Conservation (phyloP, 2,888 invertebrate species). For the Xestia xanthographa region DNA sequence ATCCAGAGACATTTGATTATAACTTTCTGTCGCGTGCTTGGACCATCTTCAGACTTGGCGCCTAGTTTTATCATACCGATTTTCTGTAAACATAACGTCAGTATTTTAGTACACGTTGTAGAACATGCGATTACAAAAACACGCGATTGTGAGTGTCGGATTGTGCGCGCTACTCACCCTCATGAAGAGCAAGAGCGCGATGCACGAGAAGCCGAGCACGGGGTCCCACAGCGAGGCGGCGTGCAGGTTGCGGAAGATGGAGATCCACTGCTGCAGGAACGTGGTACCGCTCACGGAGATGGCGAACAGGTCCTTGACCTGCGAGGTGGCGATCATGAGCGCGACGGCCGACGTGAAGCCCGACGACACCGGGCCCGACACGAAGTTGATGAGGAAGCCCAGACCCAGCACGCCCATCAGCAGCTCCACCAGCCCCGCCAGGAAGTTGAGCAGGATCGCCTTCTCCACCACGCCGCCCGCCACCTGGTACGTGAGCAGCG, state of each 20-base stretch:
- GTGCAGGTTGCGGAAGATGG: constrained; percentile 92
- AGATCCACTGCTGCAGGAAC: constrained; percentile 94
- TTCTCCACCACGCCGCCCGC: constrained; percentile 92
- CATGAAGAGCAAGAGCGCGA: constrained; percentile 93
- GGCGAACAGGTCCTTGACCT: constrained; percentile 95
- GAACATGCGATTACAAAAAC: not conserved
- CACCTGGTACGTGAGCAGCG: constrained; percentile 95
- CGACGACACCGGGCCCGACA: constrained; percentile 96
- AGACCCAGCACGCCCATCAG: constrained; percentile 96
- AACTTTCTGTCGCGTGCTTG: constrained; percentile 90
- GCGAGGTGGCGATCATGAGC: constrained; percentile 96
- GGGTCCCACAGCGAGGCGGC: constrained; percentile 93
- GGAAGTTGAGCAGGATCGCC: constrained; percentile 94
- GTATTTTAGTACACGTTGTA: not conserved
- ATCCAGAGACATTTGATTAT: constrained; percentile 94
- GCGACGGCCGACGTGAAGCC: constrained; percentile 98
- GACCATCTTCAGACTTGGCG: constrained; percentile 86
- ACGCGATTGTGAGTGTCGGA: not conserved
- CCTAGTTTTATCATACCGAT: constrained; percentile 92
- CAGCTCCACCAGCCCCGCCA: constrained; percentile 94
- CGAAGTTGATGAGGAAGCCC: constrained; percentile 97
- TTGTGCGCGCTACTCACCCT: constrained; percentile 89
- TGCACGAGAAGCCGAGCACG: constrained; percentile 93
- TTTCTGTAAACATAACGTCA: constrained; percentile 85
- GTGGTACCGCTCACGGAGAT: constrained; percentile 93